Base-by-base conservation (phyloP, 2,113 vertebrate species). In the cattle (Bos taurus) region DNA sequence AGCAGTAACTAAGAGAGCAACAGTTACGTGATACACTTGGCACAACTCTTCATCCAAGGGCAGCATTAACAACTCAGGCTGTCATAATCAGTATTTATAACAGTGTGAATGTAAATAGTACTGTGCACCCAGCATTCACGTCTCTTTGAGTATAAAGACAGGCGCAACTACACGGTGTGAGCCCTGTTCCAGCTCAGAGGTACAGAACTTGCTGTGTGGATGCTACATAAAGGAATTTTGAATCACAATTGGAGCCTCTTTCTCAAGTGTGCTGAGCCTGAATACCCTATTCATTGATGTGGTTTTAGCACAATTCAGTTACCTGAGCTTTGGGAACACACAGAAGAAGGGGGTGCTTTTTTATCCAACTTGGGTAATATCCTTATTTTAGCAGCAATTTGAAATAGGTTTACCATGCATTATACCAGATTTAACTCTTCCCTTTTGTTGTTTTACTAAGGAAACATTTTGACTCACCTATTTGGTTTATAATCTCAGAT, bases 391-490 rank as follows among this genome's bases (percentile, higher is more conserved):
- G 28, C 25, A 92, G 26, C 30, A 40, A 17, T 25, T 90, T 90
- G 40, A 40, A 95, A 96, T 94, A 95, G 86, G 82, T 62, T 97
- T 95, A 93, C 60, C 48, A 26, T 59, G n/a, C 17, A 80, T 97
- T 97, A 52, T 60, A 74, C 90, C 90, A 86, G 52, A 74, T 94
- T 88, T 83, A 96, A 96, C 97, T 96, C 74, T 95, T 97, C 25
- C 54, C 30, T 59, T 97, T 96, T 96, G 80, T 98, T 97, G 54
- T 97, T 97, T 96, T 81, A 77, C 86, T 84, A 84, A 93, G 26
- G 83, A 96, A 95, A 87, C 16, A 74, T 92, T 88, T 90, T 88
- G 83, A 97, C 46, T 95, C 33, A 81, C 54, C 40, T 93, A 60
- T 94, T 96, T 36, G 33, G 82, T 91, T 93, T 90, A 62, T 98